Evolutionary conservation across 1,140 invertebrate species (phyloP).

Genomic region (Parasteatoda tepidariorum): DNA sequence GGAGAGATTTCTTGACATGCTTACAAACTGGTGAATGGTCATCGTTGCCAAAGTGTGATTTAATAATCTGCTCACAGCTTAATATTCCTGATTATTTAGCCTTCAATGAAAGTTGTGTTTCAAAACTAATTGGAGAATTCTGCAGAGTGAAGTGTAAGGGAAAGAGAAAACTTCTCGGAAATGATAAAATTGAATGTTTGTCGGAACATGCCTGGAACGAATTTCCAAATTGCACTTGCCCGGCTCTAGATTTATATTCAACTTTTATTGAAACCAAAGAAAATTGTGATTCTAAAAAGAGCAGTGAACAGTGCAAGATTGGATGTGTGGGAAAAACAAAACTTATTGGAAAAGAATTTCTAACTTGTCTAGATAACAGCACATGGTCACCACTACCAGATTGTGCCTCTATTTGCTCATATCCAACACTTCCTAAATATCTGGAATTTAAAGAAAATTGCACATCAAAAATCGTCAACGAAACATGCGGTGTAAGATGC

Average conservation of each 20-base stretch:
- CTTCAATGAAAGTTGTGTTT: too few species aligned
- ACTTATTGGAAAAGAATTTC: neutral
- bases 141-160: neutral
- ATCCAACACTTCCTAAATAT: too few species aligned
- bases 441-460: too few species aligned
- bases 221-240: neutral
- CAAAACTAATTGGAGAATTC: neutral
- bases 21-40: neutral
- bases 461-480: neutral
- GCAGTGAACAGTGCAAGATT: neutral
- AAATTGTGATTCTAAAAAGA: neutral
- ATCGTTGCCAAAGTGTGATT: neutral
- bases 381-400: neutral
- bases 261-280: neutral
- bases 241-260: too few species aligned
- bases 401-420: too few species aligned
- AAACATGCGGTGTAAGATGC: neutral
- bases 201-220: neutral
- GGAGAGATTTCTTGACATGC: neutral
- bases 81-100: neutral
- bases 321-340: neutral
- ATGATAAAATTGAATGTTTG: neutral
- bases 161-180: neutral
- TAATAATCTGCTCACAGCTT: neutral
- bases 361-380: neutral